A percentile compares a stretch with the other conserved stretches of the same genome.
Evolutionary conservation across 2,888 invertebrate genomes (phyloP).

Genomic region (Thalpophila matura): DNA sequence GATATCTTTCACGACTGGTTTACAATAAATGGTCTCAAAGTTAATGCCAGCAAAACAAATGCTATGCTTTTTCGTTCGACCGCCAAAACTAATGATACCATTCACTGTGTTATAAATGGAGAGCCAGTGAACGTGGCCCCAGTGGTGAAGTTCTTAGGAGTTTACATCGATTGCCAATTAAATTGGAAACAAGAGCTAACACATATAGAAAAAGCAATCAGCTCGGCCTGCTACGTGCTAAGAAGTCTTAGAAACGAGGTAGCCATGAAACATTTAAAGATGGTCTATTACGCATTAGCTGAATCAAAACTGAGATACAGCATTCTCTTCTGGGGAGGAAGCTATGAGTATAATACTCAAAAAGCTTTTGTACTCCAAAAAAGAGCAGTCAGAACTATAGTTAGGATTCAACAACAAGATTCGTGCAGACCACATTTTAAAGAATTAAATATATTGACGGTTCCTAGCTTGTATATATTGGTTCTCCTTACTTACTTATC

Average conservation of each 20-base stretch:
- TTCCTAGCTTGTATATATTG: background rate
- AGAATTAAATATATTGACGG: background rate
- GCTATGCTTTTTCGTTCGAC: constrained; percentile 10
- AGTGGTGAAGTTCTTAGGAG: constrained; percentile 15
- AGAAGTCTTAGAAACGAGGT: constrained; percentile 32
- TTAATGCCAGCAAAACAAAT: constrained; percentile 24
- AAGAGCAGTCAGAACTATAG: background rate
- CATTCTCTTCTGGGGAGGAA: constrained; percentile 30
- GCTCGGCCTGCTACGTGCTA: constrained; percentile 22
- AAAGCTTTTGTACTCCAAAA: too few relatives aligned
- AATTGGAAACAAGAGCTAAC: constrained; percentile 4
- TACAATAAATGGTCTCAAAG: constrained; percentile 7
- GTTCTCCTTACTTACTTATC: background rate
- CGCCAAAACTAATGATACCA: background rate
- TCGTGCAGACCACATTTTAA: background rate
- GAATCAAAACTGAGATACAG: constrained; percentile 37
- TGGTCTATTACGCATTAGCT: constrained; percentile 30
- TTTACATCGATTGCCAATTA: background rate
- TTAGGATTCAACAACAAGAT: background rate
- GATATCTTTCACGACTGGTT: constrained; percentile 11
- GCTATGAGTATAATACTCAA: constrained; percentile 8
- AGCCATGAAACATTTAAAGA: constrained; percentile 18
- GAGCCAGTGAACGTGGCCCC: background rate
- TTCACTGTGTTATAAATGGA: background rate
- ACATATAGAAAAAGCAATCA: background rate